phyloP scores from a whole-genome alignment of 2,113 vertebrate genomes.

The Lepisosteus oculatus region DNA sequence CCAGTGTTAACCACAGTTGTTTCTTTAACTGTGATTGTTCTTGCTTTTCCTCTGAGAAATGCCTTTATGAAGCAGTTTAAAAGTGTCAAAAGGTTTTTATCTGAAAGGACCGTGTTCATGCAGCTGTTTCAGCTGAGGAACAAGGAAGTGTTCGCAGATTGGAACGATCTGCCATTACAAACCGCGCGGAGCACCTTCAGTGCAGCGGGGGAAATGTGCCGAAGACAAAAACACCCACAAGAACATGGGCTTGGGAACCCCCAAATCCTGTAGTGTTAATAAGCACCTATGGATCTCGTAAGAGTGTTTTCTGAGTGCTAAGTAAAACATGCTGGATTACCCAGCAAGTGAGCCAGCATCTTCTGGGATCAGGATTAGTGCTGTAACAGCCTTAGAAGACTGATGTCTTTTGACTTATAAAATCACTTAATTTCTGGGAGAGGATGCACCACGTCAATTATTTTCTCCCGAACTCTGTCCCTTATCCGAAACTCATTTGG shows the following conservation, averaged over 20 bases:
- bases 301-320: slow-evolving; percentile 34
- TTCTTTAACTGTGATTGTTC: slow-evolving; percentile 26
- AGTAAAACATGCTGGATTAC: slow-evolving; percentile 50
- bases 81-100: slow-evolving; percentile 38
- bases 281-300: slow-evolving; percentile 42
- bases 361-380: slow-evolving; percentile 40
- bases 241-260: slow-evolving; percentile 13
- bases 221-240: slow-evolving; percentile 44
- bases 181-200: slow-evolving; percentile 30
- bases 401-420: too few relatives aligned
- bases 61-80: slow-evolving; percentile 39
- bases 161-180: slow-evolving; percentile 48
- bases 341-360: slow-evolving; percentile 44
- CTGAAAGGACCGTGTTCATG: slow-evolving; percentile 35
- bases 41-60: slow-evolving; percentile 32
- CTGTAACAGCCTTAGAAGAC: slow-evolving; percentile 23
- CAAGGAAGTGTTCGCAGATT: slow-evolving; percentile 45
- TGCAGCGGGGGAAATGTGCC: slow-evolving; percentile 26
- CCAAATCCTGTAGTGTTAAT: slow-evolving; percentile 37
- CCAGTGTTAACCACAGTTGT: slow-evolving; percentile 34
- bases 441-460: too few relatives aligned
- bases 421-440: too few relatives aligned
- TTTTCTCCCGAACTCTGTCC: too few relatives aligned
- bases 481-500: too few relatives aligned
- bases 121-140: neutral